Conservation (phyloP, 2,113 vertebrate species). For the Tympanuchus pallidicinctus region DNA sequence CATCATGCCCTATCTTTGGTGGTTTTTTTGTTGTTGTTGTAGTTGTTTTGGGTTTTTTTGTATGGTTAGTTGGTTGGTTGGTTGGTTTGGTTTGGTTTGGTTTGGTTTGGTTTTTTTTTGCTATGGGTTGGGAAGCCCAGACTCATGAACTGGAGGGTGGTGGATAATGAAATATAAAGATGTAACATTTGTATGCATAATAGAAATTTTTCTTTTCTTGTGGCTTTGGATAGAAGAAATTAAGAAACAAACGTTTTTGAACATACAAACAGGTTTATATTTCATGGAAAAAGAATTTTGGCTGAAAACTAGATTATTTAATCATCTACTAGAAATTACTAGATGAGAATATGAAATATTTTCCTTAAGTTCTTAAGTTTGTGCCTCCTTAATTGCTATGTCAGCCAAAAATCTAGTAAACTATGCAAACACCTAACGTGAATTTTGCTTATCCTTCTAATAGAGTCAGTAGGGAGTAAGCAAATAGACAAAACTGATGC, state of each 20-base stretch:
- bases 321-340: background rate
- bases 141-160: background rate
- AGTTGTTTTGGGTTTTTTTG: too few species aligned
- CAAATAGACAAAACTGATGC: background rate
- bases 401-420: background rate
- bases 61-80: too few species aligned
- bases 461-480: background rate
- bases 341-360: background rate
- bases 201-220: background rate
- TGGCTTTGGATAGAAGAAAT: background rate
- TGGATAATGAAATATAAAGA: background rate
- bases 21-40: too few species aligned
- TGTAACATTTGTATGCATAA: background rate
- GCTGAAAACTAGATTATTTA: background rate
- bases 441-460: background rate
- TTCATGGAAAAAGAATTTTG: background rate
- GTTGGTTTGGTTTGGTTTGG: too few species aligned
- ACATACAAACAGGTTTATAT: background rate
- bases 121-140: background rate
- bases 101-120: background rate
- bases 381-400: background rate
- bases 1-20: rapidly evolving
- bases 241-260: background rate
- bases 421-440: background rate
- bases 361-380: background rate